Evolutionary conservation across 2,888 invertebrate genomes (phyloP).

Genomic region (Rhodophaea formosa): DNA sequence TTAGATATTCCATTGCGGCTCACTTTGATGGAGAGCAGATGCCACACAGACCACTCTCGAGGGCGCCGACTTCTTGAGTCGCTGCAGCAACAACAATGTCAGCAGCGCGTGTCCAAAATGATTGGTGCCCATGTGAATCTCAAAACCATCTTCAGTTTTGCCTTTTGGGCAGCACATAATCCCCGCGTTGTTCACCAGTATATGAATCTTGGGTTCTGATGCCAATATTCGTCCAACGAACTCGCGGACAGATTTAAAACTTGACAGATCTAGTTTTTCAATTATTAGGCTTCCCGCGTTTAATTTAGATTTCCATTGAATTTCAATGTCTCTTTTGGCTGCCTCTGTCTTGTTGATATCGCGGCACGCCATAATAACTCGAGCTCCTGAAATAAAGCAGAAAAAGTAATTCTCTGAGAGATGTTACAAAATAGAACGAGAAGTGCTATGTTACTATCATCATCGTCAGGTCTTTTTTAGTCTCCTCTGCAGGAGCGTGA

Average conservation of each 20-base stretch:
- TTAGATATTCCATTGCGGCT: slow-evolving; percentile 26
- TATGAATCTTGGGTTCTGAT: slow-evolving; percentile 71
- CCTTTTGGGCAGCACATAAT: slow-evolving; percentile 84
- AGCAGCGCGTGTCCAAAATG: slow-evolving; percentile 84
- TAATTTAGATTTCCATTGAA: slow-evolving; percentile 33
- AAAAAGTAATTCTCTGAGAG: too few relatives aligned
- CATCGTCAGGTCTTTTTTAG: too few relatives aligned
- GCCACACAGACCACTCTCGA: slow-evolving; percentile 83
- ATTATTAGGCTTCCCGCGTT: slow-evolving; percentile 52
- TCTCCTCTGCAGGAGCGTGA: too few relatives aligned
- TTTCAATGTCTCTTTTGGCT: slow-evolving; percentile 74
- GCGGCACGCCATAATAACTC: slow-evolving; percentile 75
- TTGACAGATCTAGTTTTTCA: slow-evolving; percentile 77
- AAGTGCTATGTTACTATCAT: too few relatives aligned
- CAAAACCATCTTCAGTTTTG: slow-evolving; percentile 84
- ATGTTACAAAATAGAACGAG: too few relatives aligned
- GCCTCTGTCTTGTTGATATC: slow-evolving; percentile 66
- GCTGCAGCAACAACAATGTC: slow-evolving; percentile 81
- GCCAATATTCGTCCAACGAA: slow-evolving; percentile 70
- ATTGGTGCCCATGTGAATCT: slow-evolving; percentile 85
- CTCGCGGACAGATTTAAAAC: slow-evolving; percentile 75
- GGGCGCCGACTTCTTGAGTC: slow-evolving; percentile 76
- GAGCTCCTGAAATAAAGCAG: slow-evolving; percentile 64
- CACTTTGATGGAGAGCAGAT: slow-evolving; percentile 75
- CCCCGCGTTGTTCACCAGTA: slow-evolving; percentile 85